phyloP scores from a whole-genome alignment of 2,113 vertebrate species.

The Colinus virginianus region DNA sequence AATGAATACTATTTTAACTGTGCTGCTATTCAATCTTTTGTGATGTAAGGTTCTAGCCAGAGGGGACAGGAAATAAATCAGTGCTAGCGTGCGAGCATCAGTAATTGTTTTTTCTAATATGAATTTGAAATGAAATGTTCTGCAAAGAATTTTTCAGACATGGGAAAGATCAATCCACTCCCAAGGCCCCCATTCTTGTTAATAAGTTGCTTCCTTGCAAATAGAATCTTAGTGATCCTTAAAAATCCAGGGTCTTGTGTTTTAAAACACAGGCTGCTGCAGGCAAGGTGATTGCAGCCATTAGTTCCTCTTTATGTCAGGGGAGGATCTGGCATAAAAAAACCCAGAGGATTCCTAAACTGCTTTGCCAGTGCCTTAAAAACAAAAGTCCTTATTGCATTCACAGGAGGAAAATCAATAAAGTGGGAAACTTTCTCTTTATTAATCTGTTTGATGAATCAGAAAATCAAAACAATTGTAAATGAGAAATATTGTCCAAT shows the following conservation, averaged over 20 bases:
- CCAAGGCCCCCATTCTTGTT: conserved; percentile 20
- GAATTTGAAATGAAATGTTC: conserved; percentile 43
- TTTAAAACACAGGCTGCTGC: conserved; percentile 67
- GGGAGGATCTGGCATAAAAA: conserved; percentile 57
- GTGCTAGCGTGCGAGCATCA: conserved; percentile 22
- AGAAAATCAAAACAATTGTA: conserved; percentile 20
- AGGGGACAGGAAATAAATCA: conserved; percentile 34
- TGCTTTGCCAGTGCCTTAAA: conserved; percentile 46
- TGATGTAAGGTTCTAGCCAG: conserved; percentile 16
- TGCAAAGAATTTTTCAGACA: conserved; percentile 35
- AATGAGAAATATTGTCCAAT: neutral
- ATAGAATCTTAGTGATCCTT: conserved; percentile 62
- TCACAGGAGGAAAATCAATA: conserved; percentile 37
- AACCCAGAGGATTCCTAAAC: conserved; percentile 58
- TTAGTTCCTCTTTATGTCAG: conserved; percentile 72
- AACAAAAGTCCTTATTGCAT: conserved; percentile 26
- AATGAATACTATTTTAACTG: conserved; percentile 1
- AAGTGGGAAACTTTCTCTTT: conserved; percentile 27
- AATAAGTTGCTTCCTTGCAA: conserved; percentile 68
- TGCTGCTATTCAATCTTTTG: neutral
- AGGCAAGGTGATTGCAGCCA: conserved; percentile 74
- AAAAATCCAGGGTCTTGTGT: conserved; percentile 62
- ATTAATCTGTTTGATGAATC: conserved; percentile 26
- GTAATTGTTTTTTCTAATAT: conserved; percentile 44
- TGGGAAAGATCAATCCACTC: conserved; percentile 62